phyloP scores from a whole-genome alignment of 2,888 invertebrate species.

The Drosophila formosana region DNA sequence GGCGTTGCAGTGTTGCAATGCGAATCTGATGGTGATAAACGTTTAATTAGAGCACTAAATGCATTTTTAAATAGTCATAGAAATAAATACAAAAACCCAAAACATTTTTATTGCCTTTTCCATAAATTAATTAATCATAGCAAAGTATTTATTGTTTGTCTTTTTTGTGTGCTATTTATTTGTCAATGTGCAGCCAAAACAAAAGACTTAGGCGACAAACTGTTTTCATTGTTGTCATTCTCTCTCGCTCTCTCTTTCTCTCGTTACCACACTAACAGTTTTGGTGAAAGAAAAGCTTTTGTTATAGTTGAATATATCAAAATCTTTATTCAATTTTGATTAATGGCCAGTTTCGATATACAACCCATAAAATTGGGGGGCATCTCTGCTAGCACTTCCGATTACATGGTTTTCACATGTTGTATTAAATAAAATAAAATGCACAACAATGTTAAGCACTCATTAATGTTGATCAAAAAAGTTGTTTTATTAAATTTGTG shows the following conservation, averaged over 20 bases:
- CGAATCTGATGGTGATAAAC: slow-evolving; percentile 65
- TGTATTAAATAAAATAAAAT: not conserved
- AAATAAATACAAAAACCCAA: not conserved
- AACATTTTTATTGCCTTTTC: slow-evolving; percentile 47
- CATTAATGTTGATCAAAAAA: not conserved
- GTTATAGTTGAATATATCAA: slow-evolving; percentile 30
- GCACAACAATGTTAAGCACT: not conserved
- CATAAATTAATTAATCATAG: slow-evolving; percentile 67
- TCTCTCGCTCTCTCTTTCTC: not conserved
- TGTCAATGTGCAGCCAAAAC: slow-evolving; percentile 44
- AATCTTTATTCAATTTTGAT: slow-evolving; percentile 20
- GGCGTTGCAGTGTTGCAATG: slow-evolving; percentile 62
- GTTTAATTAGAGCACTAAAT: slow-evolving; percentile 73
- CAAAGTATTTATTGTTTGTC: slow-evolving; percentile 44
- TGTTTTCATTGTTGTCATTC: slow-evolving; percentile 46
- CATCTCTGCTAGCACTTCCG: not conserved
- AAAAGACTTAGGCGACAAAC: slow-evolving; percentile 79
- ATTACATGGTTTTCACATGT: not conserved
- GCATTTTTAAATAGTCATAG: slow-evolving; percentile 29
- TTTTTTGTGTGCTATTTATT: slow-evolving; percentile 25
- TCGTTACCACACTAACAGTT: slow-evolving; percentile 8
- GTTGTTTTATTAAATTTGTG: not conserved
- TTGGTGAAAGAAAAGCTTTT: slow-evolving; percentile 56
- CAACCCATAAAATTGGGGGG: slow-evolving; percentile 1
- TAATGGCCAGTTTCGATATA: slow-evolving; percentile 11